phyloP scores from a whole-genome alignment of 1,140 invertebrate species.

The Bombus cullumanus region DNA sequence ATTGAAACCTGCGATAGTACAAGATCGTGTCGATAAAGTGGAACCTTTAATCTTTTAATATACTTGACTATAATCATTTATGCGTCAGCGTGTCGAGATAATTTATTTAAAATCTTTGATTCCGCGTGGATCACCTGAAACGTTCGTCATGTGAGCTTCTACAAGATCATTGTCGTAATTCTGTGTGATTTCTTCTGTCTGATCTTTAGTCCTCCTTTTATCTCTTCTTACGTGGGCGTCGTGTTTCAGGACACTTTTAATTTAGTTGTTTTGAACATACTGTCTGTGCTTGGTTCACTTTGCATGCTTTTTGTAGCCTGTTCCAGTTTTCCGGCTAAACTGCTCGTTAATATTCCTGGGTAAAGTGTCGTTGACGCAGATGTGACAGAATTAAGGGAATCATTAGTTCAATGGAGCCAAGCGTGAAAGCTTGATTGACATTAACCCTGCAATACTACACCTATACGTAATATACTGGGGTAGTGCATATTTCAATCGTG shows the following conservation, averaged over 20 bases:
- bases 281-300: neutral
- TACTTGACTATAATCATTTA: too few species aligned
- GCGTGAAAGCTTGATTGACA: neutral
- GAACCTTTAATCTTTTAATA: too few species aligned
- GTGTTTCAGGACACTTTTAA: neutral
- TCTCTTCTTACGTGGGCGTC: neutral
- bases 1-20: too few species aligned
- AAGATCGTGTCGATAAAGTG: too few species aligned
- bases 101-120: too few species aligned
- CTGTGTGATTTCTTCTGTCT: neutral
- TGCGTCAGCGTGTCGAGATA: too few species aligned
- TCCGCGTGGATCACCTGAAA: too few species aligned
- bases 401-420: neutral
- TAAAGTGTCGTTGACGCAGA: conserved; percentile 5
- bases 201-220: neutral
- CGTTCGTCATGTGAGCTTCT: too few species aligned
- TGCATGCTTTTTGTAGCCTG: conserved; percentile 9
- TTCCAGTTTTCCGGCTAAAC: conserved; percentile 8
- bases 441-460: neutral
- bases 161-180: neutral
- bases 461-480: neutral
- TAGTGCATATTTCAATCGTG: neutral
- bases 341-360: conserved; percentile 36
- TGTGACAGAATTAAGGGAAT: conserved; percentile 3
- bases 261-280: neutral